These are phyloP conservation scores for Tryphoninae sp. DNA, from an alignment of 2,888 invertebrate species.

Conservation along the genomic window DNA sequence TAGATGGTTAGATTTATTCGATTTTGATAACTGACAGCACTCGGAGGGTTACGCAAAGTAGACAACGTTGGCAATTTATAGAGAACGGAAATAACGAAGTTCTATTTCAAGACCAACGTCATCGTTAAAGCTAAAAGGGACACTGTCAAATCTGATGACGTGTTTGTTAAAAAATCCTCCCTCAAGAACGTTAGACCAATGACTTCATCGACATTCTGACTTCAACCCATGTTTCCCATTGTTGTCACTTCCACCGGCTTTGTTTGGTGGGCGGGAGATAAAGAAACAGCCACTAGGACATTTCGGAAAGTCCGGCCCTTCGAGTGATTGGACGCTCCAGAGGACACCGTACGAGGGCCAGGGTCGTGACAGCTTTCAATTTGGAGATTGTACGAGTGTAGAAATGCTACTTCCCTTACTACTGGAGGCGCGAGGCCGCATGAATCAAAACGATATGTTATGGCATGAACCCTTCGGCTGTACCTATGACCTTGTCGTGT, in stretches of 20 bases:
- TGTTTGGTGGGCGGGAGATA: slow-evolving; percentile 2
- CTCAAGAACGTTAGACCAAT: too few relatives aligned
- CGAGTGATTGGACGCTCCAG: slow-evolving; percentile 36
- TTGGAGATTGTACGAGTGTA: slow-evolving; percentile 60
- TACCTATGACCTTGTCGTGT: neutral
- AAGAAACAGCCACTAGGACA: slow-evolving; percentile 1
- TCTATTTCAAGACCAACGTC: too few relatives aligned
- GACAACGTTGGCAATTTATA: neutral
- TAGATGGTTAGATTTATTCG: slow-evolving; percentile 44
- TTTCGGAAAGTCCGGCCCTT: neutral
- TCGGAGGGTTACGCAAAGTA: neutral
- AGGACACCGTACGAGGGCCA: slow-evolving; percentile 9
- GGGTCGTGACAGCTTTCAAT: slow-evolving; percentile 56
- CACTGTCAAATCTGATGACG: neutral
- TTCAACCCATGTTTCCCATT: too few relatives aligned
- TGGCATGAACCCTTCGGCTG: slow-evolving; percentile 8
- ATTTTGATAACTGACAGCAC: slow-evolving; percentile 23
- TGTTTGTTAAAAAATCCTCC: too few relatives aligned
- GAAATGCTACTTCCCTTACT: slow-evolving; percentile 35
- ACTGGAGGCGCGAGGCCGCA: neutral
- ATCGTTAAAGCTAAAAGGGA: neutral
- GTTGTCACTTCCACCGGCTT: neutral
- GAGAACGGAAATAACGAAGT: neutral
- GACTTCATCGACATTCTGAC: too few relatives aligned
- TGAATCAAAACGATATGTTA: slow-evolving; percentile 29